Evolutionary conservation across 2,797 vertebrate species (phyloP).

Genomic region (Diplodus puntazzo): DNA sequence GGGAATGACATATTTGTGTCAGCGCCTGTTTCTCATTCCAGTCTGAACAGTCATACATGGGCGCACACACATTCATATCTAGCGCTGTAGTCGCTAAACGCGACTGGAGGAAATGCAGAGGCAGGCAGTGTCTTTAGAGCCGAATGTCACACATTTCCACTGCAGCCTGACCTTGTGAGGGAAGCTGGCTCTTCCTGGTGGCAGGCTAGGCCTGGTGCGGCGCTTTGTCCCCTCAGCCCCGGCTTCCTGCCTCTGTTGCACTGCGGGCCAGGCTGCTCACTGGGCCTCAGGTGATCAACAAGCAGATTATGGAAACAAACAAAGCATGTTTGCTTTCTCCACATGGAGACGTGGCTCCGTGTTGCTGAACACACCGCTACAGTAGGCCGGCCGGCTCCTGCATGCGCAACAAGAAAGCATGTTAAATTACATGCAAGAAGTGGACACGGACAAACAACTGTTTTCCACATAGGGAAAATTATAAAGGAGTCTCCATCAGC

Average conservation of each 20-base stretch:
- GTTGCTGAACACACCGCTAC: conserved; percentile 46
- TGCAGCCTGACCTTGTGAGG: conserved; percentile 74
- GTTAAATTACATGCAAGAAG: conserved; percentile 10
- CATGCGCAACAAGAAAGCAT: conserved; percentile 52
- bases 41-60: conserved; percentile 58
- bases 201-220: conserved; percentile 56
- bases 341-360: conserved; percentile 60
- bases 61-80: conserved; percentile 44
- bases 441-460: conserved; percentile 28
- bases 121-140: conserved; percentile 50
- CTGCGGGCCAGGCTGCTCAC: conserved; percentile 53
- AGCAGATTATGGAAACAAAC: conserved; percentile 85
- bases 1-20: conserved; percentile 73
- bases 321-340: conserved; percentile 79
- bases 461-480: conserved; percentile 28
- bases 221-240: conserved; percentile 69
- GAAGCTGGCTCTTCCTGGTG: conserved; percentile 83
- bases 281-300: conserved; percentile 82
- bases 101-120: conserved; percentile 62
- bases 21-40: conserved; percentile 71
- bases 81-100: conserved; percentile 18
- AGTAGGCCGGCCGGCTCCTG: conserved; percentile 34
- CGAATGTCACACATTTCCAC: conserved; percentile 64
- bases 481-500: conserved; percentile 46
- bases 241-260: conserved; percentile 76